Base-by-base conservation (phyloP, 2,797 vertebrate species). In the Cyprinodon diabolis region DNA sequence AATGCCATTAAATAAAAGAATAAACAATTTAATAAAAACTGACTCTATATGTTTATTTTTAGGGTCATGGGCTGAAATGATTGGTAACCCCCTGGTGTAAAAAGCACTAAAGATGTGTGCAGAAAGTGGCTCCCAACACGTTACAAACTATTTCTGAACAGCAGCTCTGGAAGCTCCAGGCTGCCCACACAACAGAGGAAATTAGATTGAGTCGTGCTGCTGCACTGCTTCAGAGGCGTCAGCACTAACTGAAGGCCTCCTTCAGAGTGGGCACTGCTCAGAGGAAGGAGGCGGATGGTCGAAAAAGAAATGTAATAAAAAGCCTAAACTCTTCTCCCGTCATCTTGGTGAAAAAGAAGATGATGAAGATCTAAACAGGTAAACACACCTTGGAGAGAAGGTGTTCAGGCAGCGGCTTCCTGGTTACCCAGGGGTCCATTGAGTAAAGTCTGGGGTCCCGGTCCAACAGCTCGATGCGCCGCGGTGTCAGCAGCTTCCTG, bases 361-460 rank as follows among this genome's bases (percentile, higher is more conserved):
- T 14, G 56, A 58, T 30, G 11, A 25, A 14, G 30, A 15, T 60
- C 25, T 1, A 17, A 10, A 4, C 3, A 35, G 21, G 48, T 6
- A 30, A 25, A 72, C 63, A 6, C 23, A 94, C 93, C 92, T 97
- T 99, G 86, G 89, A 95, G n/a, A 94, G 88, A 71, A 99, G 90
- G 85, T 98, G 97, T 37, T 97, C 96, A 1, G 96, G 96, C 43
- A 99, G 94, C 0, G 94, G 94, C 75, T 97, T 98, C 71, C 94
- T 93, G 0, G 96, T 98, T 80, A 96, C 93, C 97, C 97, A 99
- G 5, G 97, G 97, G 89, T 99, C 97, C 97, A 98, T 97, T 25
- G 97, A 96, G 74, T 99, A 99, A 25, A 99, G 93, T 45, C 86
- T 94, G 1, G 96, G 92, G 85, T 99, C 97, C 0, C 98, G 95